Evolutionary conservation across 1,140 invertebrate species (phyloP), one percentile per base, ranked within the genome.

Genomic region (Drosophila arizonae): DNA sequence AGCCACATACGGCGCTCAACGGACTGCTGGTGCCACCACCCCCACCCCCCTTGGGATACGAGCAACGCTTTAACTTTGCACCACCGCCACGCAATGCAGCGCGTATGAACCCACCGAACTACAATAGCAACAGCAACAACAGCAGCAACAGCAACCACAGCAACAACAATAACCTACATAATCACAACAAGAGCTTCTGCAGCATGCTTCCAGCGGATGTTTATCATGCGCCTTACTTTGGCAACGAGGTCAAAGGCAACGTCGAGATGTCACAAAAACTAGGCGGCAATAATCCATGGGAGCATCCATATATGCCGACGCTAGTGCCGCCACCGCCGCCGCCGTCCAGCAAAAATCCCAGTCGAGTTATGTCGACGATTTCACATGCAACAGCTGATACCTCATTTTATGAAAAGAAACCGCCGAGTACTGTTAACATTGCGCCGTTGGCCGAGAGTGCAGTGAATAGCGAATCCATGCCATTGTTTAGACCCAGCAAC

Each of bases 321-420:
- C 77, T 67, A 77, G 68, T 54, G 70, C 72, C 57, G 63, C 17
- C 17, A 17, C 33, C 33, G 63, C 36, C 36, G 36, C 36, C 36
- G 36, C 81, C 85, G 84, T 89, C 84, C 85, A 89, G 72, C 76
- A 87, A 86, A 84, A 88, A 68, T 56, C 73, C 73, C 70, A 75
- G 71, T 76, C 84, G 85, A 63, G 45, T 65, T 10, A 54, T 65
- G 74, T 72, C 81, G 73, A 75, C 84, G 41, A 88, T 84, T 86
- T 71, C 81, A 81, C 50, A 81, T 70, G 66, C 77, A 87, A 86
- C 78, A 87, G 79, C 82, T 80, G 85, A 88, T 88, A 88, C 84
- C 84, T 88, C 84, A 88, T 85, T 88, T 89, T 88, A 75, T 66
- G 84, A 89, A 88, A 88, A 89, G 85, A 88, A 88, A 88, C 84